phyloP scores from a whole-genome alignment of 2,797 vertebrate species.

The Parambassis ranga region DNA sequence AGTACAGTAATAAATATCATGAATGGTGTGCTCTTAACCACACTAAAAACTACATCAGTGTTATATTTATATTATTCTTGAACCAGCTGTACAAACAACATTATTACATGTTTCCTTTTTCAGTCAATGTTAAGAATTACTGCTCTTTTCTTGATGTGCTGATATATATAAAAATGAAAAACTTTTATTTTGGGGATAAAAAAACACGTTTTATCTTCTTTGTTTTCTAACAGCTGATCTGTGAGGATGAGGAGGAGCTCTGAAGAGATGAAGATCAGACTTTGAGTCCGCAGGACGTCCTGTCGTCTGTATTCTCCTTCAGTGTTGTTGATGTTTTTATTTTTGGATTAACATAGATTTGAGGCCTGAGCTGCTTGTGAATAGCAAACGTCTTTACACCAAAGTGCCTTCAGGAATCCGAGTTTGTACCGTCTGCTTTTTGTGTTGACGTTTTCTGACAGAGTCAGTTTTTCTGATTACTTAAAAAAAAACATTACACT shows the following conservation, averaged over 20 bases:
- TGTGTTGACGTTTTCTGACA: not conserved
- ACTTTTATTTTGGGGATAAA: no score
- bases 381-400: slow-evolving; percentile 25
- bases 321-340: not conserved
- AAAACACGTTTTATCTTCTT: not conserved
- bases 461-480: no score
- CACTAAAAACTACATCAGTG: no score
- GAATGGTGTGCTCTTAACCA: no score
- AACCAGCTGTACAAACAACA: no score
- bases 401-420: slow-evolving; percentile 25
- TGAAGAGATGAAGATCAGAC: not conserved
- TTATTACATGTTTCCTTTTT: no score
- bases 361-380: slow-evolving; percentile 22
- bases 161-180: no score
- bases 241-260: not conserved
- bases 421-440: not conserved
- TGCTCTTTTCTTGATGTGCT: no score
- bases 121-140: no score
- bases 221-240: slow-evolving; percentile 13
- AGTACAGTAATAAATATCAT: no score
- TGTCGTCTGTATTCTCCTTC: not conserved
- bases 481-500: not conserved
- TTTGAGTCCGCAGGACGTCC: not conserved
- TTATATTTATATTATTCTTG: no score
- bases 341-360: not conserved